A percentile compares a stretch with the other conserved stretches of the same genome.
Evolutionary conservation across 2,113 vertebrate species (phyloP).

Genomic region (Tupaia chinensis): DNA sequence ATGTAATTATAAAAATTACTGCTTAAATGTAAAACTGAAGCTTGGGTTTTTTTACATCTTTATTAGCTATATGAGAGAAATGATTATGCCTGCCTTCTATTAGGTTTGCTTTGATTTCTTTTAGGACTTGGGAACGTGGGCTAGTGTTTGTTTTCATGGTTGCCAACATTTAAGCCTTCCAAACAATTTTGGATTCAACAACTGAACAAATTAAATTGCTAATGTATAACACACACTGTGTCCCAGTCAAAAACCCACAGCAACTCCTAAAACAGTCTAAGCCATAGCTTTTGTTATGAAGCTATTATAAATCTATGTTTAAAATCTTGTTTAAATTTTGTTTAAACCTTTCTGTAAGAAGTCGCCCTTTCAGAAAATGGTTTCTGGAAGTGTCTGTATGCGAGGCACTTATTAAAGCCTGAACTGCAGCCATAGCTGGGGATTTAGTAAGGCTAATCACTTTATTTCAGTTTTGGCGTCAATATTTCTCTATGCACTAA

Average conservation of each 20-base stretch:
- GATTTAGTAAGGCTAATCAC: conserved; percentile 48
- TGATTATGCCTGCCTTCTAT: conserved; percentile 71
- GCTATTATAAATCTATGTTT: conserved; percentile 70
- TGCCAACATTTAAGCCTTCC: conserved; percentile 75
- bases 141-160: conserved; percentile 73
- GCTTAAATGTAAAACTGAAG: conserved; percentile 67
- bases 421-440: background rate
- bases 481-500: conserved; percentile 34
- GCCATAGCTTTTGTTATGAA: conserved; percentile 74
- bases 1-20: conserved; percentile 63
- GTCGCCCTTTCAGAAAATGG: conserved; percentile 58
- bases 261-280: conserved; percentile 71
- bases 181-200: conserved; percentile 77
- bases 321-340: conserved; percentile 72
- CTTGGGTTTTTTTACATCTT: conserved; percentile 65
- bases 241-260: conserved; percentile 66
- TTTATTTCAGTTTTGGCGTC: conserved; percentile 44
- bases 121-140: conserved; percentile 66
- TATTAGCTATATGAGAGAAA: conserved; percentile 74
- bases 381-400: conserved; percentile 74
- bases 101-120: conserved; percentile 78
- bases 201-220: conserved; percentile 74
- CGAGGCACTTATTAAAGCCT: conserved; percentile 61
- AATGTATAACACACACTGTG: conserved; percentile 54
- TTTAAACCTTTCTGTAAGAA: conserved; percentile 67